Base-by-base conservation (phyloP, 2,888 invertebrate genomes). In the Endotricha flammealis region DNA sequence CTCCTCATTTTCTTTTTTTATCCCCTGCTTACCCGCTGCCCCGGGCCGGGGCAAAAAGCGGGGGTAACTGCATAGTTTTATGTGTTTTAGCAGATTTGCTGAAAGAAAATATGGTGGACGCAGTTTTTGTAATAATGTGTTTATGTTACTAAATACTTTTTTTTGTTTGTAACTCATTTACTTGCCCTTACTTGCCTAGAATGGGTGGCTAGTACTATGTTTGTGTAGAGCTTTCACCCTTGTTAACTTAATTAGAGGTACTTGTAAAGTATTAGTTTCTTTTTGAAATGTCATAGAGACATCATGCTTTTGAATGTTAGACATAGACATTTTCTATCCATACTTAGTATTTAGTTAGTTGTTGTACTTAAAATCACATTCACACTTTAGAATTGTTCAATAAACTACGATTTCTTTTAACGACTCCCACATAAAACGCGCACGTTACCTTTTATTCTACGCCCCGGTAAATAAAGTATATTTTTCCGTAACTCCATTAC, bases 1-100 rank as follows among this genome's bases (percentile, higher is more conserved):
- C 86, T 86, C 74, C 86, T 86, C 83, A 86, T 86, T 86, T 83
- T 79, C 80, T 83, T 83, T 86, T 46, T 86, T 85, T 85, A 82
- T 83, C 83, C 86, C 83, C 83, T 71, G 72, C 77, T 76, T 74
- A 66, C 66, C 64, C 68, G 75, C 36, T 25, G 70, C 76, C 67
- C 66, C 59, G 57, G 56, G 62, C 62, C 69, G 60, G 69, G 59
- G 69, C 65, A 73, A 73, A 69, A 66, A 61, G 53, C 61, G 57
- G 71, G 82, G 83, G 83, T 74, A 70, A 67, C 73, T 78, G 82
- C 76, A 78, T 82, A 79, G 78, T 74, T 76, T 75, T 82, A 78
- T 80, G 69, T 77, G 69, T 74, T 75, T 70, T 65, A 58, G 49
- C 34, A 29, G 35, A 35, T 35, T 35, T 29, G 12, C 13, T 25